A percentile compares a stretch with the other conserved stretches of the same genome.
Evolutionary conservation across 1,140 invertebrate species (phyloP).

Genomic region (Diorhabda elongata): DNA sequence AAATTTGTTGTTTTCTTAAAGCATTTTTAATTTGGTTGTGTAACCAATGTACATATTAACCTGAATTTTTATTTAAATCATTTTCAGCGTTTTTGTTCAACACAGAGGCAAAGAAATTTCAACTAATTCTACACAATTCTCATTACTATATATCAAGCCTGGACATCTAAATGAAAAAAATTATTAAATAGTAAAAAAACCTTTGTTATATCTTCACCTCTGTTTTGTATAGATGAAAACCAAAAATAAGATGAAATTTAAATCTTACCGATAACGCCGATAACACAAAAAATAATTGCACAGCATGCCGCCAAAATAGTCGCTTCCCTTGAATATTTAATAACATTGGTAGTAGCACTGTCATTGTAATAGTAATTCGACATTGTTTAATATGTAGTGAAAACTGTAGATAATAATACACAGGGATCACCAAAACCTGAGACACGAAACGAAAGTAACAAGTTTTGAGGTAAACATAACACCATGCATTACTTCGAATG

Average conservation of each 20-base stretch:
- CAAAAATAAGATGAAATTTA: constrained; percentile 13
- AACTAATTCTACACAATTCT: too few relatives aligned
- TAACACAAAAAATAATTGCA: constrained; percentile 71
- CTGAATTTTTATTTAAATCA: too few relatives aligned
- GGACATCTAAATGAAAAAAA: too few relatives aligned
- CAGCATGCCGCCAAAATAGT: constrained; percentile 71
- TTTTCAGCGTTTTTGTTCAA: too few relatives aligned
- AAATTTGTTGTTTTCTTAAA: too few relatives aligned
- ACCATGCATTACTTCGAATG: not conserved
- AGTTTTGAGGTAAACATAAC: not conserved
- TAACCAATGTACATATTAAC: too few relatives aligned
- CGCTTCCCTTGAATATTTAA: constrained; percentile 62
- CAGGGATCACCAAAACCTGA: not conserved
- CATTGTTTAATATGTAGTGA: not conserved
- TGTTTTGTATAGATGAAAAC: too few relatives aligned
- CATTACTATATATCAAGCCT: too few relatives aligned
- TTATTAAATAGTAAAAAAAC: too few relatives aligned
- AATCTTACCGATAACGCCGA: constrained; percentile 70
- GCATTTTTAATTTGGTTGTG: too few relatives aligned
- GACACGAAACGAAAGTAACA: not conserved
- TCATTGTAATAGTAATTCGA: not conserved
- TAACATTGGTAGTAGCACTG: constrained; percentile 16
- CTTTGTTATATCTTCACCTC: too few relatives aligned
- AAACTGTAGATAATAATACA: not conserved
- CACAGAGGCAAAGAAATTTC: too few relatives aligned